These are phyloP conservation scores for Crematogaster levior DNA, from an alignment of 2,888 invertebrate species.

Conservation along the genomic window DNA sequence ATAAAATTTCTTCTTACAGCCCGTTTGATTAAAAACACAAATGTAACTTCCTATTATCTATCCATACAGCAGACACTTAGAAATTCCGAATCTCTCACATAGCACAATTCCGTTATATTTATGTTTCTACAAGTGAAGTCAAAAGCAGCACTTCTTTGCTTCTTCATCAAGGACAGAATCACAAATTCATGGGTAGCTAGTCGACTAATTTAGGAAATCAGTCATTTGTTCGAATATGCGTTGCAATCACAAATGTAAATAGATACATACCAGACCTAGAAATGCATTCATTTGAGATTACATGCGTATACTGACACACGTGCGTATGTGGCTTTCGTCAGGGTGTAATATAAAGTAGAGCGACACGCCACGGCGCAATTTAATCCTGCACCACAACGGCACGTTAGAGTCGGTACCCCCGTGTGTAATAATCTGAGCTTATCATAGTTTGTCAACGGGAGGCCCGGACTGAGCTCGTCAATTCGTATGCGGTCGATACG, in stretches of 20 bases:
- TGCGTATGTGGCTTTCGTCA: conserved; percentile 4
- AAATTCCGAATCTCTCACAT: not conserved
- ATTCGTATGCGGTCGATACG: conserved; percentile 76
- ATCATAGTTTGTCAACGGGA: conserved; percentile 65
- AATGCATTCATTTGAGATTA: conserved; percentile 20
- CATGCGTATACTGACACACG: not conserved
- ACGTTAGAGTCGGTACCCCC: not conserved
- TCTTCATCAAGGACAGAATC: not conserved
- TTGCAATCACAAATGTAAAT: conserved; percentile 5
- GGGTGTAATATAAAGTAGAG: not conserved
- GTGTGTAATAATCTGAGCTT: conserved; percentile 70
- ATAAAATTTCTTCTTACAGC: not conserved
- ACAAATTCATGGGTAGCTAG: not conserved
- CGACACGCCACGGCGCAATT: conserved; percentile 8
- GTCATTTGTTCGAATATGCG: not conserved
- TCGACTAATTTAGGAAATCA: not conserved
- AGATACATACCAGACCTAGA: not conserved
- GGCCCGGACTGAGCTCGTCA: conserved; percentile 70
- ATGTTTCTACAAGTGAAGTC: not conserved
- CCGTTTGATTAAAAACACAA: not conserved
- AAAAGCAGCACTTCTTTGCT: not conserved
- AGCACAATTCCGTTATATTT: not conserved
- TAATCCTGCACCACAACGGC: conserved; percentile 15
- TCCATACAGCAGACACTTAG: not conserved
- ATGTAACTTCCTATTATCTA: not conserved